These are phyloP conservation scores for Drepanosiphum platanoidis DNA, from an alignment of 2,888 invertebrate genomes.

Conservation along the genomic window DNA sequence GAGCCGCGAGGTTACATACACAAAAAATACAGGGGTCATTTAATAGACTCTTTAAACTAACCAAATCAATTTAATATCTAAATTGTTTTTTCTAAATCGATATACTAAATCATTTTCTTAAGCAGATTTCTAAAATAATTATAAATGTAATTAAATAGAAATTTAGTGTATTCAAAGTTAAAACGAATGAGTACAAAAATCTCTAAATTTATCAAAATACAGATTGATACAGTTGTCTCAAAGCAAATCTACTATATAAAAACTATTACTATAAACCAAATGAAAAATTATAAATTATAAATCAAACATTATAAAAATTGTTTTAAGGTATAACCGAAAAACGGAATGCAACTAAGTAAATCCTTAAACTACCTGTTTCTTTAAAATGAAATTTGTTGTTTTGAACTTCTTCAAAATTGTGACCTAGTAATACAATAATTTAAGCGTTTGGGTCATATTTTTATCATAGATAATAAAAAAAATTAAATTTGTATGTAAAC, in stretches of 20 bases:
- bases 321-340: not conserved
- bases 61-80: too few species aligned
- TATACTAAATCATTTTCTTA: too few species aligned
- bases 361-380: conserved; percentile 38
- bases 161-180: too few species aligned
- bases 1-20: too few species aligned
- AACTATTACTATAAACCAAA: not conserved
- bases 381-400: conserved; percentile 30
- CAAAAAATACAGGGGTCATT: too few species aligned
- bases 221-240: too few species aligned
- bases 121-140: too few species aligned
- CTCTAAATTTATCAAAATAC: not conserved
- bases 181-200: not conserved
- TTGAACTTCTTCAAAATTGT: conserved; percentile 42
- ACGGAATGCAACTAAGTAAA: conserved; percentile 7
- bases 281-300: not conserved
- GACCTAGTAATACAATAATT: conserved; percentile 40
- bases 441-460: not conserved
- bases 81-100: too few species aligned
- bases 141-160: too few species aligned
- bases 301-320: not conserved
- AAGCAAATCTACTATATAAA: not conserved
- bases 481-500: not conserved
- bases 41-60: too few species aligned
- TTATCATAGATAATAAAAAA: not conserved